phyloP scores from a whole-genome alignment of 2,113 vertebrate species.

The Anoplopoma fimbria region DNA sequence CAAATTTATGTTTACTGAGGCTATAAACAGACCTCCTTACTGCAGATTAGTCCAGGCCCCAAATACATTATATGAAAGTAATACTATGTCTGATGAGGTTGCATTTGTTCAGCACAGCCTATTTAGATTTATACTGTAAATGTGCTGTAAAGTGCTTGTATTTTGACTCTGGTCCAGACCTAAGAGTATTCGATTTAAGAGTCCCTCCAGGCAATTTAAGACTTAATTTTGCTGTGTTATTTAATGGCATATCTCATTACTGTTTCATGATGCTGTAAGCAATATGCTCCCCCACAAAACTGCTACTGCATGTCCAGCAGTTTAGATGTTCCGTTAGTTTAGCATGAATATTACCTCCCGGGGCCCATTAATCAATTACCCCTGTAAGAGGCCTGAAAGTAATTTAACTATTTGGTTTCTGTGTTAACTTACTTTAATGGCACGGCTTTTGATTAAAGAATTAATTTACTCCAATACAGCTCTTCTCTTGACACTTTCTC shows the following conservation, averaged over 20 bases:
- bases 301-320: slow-evolving; percentile 68
- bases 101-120: slow-evolving; percentile 50
- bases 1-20: slow-evolving; percentile 28
- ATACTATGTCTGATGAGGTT: slow-evolving; percentile 53
- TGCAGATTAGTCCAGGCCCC: slow-evolving; percentile 40
- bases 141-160: slow-evolving; percentile 57
- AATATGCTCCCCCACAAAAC: slow-evolving; percentile 67
- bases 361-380: slow-evolving; percentile 76
- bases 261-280: slow-evolving; percentile 80
- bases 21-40: slow-evolving; percentile 12
- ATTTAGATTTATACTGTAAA: slow-evolving; percentile 64
- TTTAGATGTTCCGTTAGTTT: slow-evolving; percentile 72
- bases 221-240: slow-evolving; percentile 76
- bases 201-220: slow-evolving; percentile 70
- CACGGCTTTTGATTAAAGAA: slow-evolving; percentile 68
- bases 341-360: slow-evolving; percentile 67
- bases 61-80: slow-evolving; percentile 49
- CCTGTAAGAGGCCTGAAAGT: slow-evolving; percentile 60
- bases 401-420: slow-evolving; percentile 66
- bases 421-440: slow-evolving; percentile 71
- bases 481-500: slow-evolving; percentile 41
- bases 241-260: slow-evolving; percentile 79
- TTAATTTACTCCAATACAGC: slow-evolving; percentile 46
- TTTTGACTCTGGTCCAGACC: slow-evolving; percentile 68
- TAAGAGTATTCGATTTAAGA: slow-evolving; percentile 70